Evolutionary conservation across 2,888 invertebrate genomes (phyloP).

Genomic region (Folsomia manolachei): DNA sequence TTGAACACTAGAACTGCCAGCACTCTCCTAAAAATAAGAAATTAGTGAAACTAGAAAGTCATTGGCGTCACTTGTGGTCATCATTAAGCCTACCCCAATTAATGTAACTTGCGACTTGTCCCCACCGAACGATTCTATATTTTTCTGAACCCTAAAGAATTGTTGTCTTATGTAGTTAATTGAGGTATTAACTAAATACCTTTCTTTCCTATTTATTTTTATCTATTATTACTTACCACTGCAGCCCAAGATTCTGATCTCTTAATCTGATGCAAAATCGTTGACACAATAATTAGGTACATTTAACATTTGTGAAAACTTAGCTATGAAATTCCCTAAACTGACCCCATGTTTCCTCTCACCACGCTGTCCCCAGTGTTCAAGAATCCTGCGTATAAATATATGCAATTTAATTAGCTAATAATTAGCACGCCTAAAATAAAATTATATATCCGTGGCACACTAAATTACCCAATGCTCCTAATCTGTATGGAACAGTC

Average conservation of each 20-base stretch:
- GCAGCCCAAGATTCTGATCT: neutral
- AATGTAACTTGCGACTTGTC: neutral
- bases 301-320: neutral
- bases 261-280: too few species aligned
- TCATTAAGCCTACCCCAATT: neutral
- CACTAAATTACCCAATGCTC: conserved; percentile 2
- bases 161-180: too few species aligned
- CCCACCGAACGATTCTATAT: neutral
- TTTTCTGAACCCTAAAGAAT: neutral
- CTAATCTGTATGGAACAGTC: neutral
- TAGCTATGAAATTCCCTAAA: neutral
- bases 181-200: too few species aligned
- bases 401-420: neutral
- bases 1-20: neutral
- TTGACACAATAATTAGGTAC: neutral
- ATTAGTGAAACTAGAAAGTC: neutral
- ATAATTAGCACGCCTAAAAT: neutral
- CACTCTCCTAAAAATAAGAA: neutral
- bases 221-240: too few species aligned
- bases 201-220: too few species aligned
- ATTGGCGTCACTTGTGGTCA: neutral
- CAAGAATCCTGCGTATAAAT: neutral
- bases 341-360: neutral
- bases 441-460: neutral
- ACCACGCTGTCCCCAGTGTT: neutral